Percentiles rank a stretch among this genome's conserved stretches.
These are phyloP conservation scores for Oplegnathus fasciatus DNA, from an alignment of 2,113 vertebrate species.

Conservation along the genomic window DNA sequence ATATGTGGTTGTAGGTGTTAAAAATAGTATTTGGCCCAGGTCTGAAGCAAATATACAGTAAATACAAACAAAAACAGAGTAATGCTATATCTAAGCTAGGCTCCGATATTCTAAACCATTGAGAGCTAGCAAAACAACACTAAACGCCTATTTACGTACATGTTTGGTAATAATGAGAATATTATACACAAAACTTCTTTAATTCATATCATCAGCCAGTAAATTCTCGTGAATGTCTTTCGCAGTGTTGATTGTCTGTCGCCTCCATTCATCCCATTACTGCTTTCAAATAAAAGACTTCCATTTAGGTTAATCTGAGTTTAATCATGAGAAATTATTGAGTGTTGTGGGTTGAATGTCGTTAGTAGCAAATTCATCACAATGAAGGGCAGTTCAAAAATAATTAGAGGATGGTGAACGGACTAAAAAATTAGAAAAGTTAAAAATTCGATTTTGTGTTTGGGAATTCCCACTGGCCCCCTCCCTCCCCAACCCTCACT, in stretches of 20 bases:
- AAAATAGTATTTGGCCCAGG: neutral
- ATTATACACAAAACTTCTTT: neutral
- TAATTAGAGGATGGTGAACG: constrained; percentile 23
- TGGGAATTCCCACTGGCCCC: neutral
- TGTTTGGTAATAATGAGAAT: neutral
- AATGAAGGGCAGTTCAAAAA: constrained; percentile 18
- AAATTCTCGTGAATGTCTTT: constrained; percentile 25
- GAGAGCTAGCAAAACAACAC: neutral
- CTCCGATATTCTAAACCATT: neutral
- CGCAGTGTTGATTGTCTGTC: constrained; percentile 55
- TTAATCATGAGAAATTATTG: constrained; percentile 22
- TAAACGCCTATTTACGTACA: neutral
- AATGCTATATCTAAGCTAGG: neutral
- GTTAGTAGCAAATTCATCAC: constrained; percentile 60
- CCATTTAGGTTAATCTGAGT: constrained; percentile 16
- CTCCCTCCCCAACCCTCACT: constrained; percentile 7
- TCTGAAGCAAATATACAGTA: neutral
- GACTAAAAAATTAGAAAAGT: neutral
- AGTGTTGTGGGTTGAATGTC: constrained; percentile 31
- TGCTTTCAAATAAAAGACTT: neutral
- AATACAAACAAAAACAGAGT: neutral
- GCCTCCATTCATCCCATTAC: constrained; percentile 49
- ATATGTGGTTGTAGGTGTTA: neutral
- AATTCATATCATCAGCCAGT: neutral
- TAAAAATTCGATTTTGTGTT: neutral